Evolutionary conservation across 2,888 invertebrate species (phyloP).

Genomic region (Monopis laevigella): DNA sequence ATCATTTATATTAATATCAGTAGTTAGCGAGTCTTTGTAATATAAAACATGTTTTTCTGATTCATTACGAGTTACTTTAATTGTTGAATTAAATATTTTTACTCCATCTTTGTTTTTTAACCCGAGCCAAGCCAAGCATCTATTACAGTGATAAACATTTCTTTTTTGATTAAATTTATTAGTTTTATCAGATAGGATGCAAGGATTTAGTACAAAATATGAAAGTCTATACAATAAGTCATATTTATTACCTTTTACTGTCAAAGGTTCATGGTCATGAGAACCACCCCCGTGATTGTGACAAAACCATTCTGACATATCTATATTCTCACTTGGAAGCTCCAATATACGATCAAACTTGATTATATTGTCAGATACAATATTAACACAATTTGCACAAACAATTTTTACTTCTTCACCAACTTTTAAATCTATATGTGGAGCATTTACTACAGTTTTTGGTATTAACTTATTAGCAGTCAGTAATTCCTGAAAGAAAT

Average conservation of each 20-base stretch:
- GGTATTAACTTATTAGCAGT: constrained; percentile 24
- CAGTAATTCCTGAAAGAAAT: constrained; percentile 49
- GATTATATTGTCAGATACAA: constrained; percentile 48
- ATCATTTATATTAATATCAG: constrained; percentile 48
- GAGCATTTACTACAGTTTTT: constrained; percentile 20
- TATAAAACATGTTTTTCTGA: constrained; percentile 22
- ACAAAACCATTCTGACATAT: constrained; percentile 74
- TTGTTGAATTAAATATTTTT: constrained; percentile 68
- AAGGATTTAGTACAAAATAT: constrained; percentile 58
- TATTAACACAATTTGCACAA: constrained; percentile 50
- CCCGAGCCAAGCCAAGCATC: constrained; percentile 69
- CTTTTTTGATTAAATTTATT: constrained; percentile 52
- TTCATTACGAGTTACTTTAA: constrained; percentile 39
- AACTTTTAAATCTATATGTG: constrained; percentile 35
- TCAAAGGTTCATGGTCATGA: constrained; percentile 24
- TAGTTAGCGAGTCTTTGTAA: constrained; percentile 18
- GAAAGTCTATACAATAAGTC: constrained; percentile 69
- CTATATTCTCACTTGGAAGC: constrained; percentile 67
- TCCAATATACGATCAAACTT: constrained; percentile 69
- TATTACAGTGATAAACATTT: constrained; percentile 61
- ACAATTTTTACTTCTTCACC: constrained; percentile 38
- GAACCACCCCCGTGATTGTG: constrained; percentile 50
- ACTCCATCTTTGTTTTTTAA: constrained; percentile 46
- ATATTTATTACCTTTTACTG: constrained; percentile 49
- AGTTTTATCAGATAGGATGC: constrained; percentile 42